Base-by-base conservation (phyloP, 2,797 vertebrate species). In the Chromis chromis region DNA sequence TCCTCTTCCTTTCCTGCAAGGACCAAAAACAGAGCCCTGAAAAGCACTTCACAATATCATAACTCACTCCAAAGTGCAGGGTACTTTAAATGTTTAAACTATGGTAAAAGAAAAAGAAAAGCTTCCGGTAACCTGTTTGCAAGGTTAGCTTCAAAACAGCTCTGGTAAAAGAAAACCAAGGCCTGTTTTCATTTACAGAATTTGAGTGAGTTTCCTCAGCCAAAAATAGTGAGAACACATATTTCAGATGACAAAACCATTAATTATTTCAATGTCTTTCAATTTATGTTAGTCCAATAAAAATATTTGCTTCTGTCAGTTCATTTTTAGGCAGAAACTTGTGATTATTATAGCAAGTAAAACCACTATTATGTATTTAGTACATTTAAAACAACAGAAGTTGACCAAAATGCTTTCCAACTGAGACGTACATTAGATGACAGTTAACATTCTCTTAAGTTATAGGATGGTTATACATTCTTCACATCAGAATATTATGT, bases 1-100 rank as follows among this genome's bases (percentile, higher is more conserved):
- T 95, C 93, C 2, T 91, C 90, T 63, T 95, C 93, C 74, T 93
- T 92, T 80, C 95, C 97, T 97, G 86, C 66, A 59, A 66, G 44
- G 66, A 82, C 59, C 75, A 84, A 88, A 76, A 22, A 88, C 54
- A 89, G 28, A 79, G 1, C 55, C 19, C 25, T 61, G 66, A 84
- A 57, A 53, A 58, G 59, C 58, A 48, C 31, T 57, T 58, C 24
- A 24, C 24, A 4, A 39, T 40, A 70, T 44, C 27, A 48, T 17
- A 40, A 24, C 27, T 40, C 56, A 28, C 6, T 55, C 12, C 44
- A 12, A 50, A 67, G 8, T 9, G 0, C 24, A 16, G 6, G 8
- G 21, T 36, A n/a, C 36, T 52, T 52, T 11, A 56, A 52, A 56
- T 36, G 31, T 48, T 33, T 13, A 64, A 44, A 31, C 60, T 21